A percentile compares a stretch with the other conserved stretches of the same genome.
Conservation (phyloP, 2,888 invertebrate genomes). For the Acanthosepion pharaonis region DNA sequence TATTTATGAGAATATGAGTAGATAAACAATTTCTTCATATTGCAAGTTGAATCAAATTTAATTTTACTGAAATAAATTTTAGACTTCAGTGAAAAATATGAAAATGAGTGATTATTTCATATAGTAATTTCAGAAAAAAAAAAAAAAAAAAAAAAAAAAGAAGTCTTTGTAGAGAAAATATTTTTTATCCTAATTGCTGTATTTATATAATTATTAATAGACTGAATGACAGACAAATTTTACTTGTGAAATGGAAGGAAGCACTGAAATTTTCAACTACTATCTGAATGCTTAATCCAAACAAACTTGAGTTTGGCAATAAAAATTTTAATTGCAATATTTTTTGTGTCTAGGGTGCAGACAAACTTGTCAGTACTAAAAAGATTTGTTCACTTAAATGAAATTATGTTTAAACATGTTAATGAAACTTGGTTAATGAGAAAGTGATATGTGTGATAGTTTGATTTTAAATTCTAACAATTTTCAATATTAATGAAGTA, state of each 20-base stretch:
- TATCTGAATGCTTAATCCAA: background rate
- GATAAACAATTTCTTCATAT: background rate
- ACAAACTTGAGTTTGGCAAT: background rate
- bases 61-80: background rate
- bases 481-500: background rate
- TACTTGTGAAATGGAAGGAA: slow-evolving; percentile 2
- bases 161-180: background rate
- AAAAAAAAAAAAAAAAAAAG: background rate
- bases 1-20: background rate
- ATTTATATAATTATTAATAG: too few relatives aligned
- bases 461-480: background rate
- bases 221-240: background rate
- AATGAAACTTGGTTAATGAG: background rate
- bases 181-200: too few relatives aligned
- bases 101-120: background rate
- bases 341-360: background rate
- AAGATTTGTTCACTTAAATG: background rate
- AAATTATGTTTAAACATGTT: background rate
- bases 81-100: background rate
- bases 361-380: background rate
- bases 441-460: background rate
- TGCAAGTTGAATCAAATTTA: background rate
- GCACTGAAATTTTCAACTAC: background rate
- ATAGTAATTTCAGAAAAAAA: background rate
- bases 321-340: background rate